Evolutionary conservation across 2,113 vertebrate species (phyloP), one percentile per base, ranked within the genome.

Genomic region (Rhagologus leucostigma): DNA sequence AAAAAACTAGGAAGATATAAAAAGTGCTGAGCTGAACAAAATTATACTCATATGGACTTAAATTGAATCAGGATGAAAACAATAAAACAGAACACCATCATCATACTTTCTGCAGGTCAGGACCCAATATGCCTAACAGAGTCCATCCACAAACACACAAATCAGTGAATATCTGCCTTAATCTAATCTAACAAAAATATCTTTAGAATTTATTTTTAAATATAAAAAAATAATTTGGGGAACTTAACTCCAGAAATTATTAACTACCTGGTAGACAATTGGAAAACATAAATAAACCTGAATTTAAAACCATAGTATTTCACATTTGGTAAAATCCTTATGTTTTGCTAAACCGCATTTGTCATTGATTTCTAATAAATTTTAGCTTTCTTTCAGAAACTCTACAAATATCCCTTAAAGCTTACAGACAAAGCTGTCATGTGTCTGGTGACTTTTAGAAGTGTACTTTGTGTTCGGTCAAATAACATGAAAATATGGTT

Each of bases 401-500:
- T 73, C 24, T 73, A 37, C 21, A 75, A 63, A 42, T 30, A 63
- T 30, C 15, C 5, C 41, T 60, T n/a, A 70, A 87, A 44, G 33
- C 39, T 55, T 30, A 56, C 23, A 55, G n/a, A 60, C 7, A 69
- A 82, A 59, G 5, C 9, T 73, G 47, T 68, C 68, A 59, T 33
- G 32, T 52, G 47, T 57, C 73, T 41, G 2, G 9, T 57, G 68
- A 78, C 57, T 81, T 93, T 95, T 65, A 68, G 50, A 3, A 32
- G 4, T 71, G 44, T 84, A 74, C 5, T 73, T 87, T 84, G 46
- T 87, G 4, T 63, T 92, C 5, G 9, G 29, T 59, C 57, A 89
- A 84, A 84, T 80, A 92, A 95, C 16, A 11, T 6, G 69, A 92
- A 97, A 95, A 96, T 78, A 78, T 57, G 16, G 24, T 90, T 94